phyloP scores from a whole-genome alignment of 1,140 invertebrate species.

The Drosophila melanogaster region DNA sequence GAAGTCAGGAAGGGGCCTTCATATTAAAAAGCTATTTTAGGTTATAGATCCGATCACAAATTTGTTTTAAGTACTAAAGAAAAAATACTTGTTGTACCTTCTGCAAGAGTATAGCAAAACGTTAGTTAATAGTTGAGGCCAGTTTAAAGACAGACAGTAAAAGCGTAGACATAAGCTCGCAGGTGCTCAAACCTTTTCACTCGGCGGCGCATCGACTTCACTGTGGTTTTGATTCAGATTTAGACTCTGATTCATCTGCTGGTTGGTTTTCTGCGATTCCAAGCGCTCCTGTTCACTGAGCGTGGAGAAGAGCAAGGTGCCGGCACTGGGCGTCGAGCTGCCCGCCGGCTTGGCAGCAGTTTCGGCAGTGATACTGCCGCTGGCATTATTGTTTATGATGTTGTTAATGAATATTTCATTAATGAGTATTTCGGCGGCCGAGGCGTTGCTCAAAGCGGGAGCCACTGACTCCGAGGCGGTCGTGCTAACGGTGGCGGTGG shows the following conservation, averaged over 20 bases:
- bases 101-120: slow-evolving; percentile 43
- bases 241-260: slow-evolving; percentile 60
- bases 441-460: slow-evolving; percentile 67
- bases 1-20: background rate
- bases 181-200: slow-evolving; percentile 70
- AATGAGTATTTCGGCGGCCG: slow-evolving; percentile 82
- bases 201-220: slow-evolving; percentile 65
- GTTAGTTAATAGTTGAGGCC: slow-evolving; percentile 57
- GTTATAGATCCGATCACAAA: background rate
- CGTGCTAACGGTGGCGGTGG: slow-evolving; percentile 40
- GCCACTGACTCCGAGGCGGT: slow-evolving; percentile 30
- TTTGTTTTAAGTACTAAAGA: background rate
- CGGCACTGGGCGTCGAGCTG: slow-evolving; percentile 84
- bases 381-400: slow-evolving; percentile 80
- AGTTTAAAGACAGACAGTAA: slow-evolving; percentile 55
- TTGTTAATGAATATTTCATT: slow-evolving; percentile 84
- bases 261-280: slow-evolving; percentile 78
- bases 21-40: background rate
- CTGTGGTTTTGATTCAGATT: slow-evolving; percentile 43
- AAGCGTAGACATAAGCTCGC: slow-evolving; percentile 47
- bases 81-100: slow-evolving; percentile 71
- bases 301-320: slow-evolving; percentile 86
- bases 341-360: slow-evolving; percentile 56
- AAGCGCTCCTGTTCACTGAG: slow-evolving; percentile 86
- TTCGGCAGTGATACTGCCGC: slow-evolving; percentile 43